Evolutionary conservation across 2,797 vertebrate species (phyloP).

Genomic region (Benthosema pterotum): DNA sequence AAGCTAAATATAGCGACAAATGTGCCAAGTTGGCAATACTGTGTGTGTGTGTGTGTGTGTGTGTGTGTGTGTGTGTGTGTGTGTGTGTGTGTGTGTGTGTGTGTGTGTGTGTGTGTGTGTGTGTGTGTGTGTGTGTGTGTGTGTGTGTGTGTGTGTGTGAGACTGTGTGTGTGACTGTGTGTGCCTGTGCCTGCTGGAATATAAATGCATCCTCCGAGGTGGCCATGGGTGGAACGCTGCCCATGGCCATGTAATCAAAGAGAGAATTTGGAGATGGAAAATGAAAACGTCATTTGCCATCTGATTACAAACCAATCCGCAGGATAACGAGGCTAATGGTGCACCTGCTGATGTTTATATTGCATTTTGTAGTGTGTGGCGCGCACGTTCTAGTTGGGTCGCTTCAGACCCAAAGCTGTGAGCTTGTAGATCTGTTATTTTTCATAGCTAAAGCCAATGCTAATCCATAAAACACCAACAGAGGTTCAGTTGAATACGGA

Average conservation of each 20-base stretch:
- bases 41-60: constrained; percentile 9
- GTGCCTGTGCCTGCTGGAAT: constrained; percentile 30
- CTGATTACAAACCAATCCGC: too few species aligned
- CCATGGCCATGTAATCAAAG: constrained; percentile 45
- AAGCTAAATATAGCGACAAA: too few species aligned
- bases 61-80: constrained; percentile 7
- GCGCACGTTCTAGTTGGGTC: too few species aligned
- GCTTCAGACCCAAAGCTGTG: too few species aligned
- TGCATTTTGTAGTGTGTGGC: too few species aligned
- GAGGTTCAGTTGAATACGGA: too few species aligned
- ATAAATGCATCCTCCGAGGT: constrained; percentile 66
- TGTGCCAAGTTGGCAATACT: too few species aligned
- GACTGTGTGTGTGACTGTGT: background rate
- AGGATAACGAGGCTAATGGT: too few species aligned
- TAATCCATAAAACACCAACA: too few species aligned
- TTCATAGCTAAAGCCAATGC: too few species aligned
- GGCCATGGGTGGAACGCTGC: constrained; percentile 54
- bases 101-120: background rate
- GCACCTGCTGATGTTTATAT: too few species aligned
- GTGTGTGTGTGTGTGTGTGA: constrained; percentile 2
- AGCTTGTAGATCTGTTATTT: too few species aligned
- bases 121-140: constrained; percentile 4
- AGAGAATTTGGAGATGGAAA: constrained; percentile 8
- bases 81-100: constrained; percentile 4
- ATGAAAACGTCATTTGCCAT: background rate